Evolutionary conservation across 2,797 vertebrate species (phyloP).

Genomic region (Acropternis orthonyx): DNA sequence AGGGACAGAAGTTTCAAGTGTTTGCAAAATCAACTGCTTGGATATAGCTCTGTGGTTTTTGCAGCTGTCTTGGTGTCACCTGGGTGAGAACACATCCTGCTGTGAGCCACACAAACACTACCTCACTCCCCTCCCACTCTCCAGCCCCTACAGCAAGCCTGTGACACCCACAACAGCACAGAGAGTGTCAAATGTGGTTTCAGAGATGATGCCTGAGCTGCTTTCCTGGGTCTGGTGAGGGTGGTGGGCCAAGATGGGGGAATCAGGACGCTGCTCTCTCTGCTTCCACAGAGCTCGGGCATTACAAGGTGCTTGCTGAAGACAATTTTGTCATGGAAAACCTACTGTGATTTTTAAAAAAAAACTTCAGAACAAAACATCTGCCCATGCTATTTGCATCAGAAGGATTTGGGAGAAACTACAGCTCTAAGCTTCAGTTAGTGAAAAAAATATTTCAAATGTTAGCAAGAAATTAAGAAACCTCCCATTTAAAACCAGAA

Average conservation of each 20-base stretch:
- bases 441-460: background rate
- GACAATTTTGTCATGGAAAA: background rate
- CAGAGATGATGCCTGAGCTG: background rate
- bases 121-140: no score
- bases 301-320: background rate
- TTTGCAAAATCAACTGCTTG: background rate
- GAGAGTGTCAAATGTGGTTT: rapidly evolving
- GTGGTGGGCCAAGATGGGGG: background rate
- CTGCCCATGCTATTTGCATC: background rate
- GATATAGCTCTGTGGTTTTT: background rate
- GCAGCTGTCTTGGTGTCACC: background rate
- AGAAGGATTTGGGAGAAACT: background rate
- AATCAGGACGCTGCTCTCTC: background rate
- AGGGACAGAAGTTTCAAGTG: background rate
- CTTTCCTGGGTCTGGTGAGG: background rate
- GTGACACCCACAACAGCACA: background rate
- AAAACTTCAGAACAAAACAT: background rate
- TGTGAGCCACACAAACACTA: background rate
- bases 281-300: rapidly evolving
- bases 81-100: background rate
- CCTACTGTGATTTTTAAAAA: background rate
- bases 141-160: background rate
- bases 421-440: background rate
- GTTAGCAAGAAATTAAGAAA: background rate
- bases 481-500: background rate